Percentiles rank a stretch among this genome's conserved stretches.
phyloP scores from a whole-genome alignment of 2,888 invertebrate genomes.

The Atrina japonica region DNA sequence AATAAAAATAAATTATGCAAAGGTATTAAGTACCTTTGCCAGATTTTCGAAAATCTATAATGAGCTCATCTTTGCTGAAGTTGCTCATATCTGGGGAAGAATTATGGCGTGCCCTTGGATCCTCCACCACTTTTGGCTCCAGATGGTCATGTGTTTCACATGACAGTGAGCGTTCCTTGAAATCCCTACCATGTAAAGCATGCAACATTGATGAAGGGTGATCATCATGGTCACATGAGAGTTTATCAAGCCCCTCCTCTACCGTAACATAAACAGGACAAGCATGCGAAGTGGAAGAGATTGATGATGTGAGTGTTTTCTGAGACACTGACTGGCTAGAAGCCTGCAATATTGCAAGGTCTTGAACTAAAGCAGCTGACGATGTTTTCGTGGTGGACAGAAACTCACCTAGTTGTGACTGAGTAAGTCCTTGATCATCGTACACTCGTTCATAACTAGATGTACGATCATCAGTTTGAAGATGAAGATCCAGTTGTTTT shows the following conservation, averaged over 20 bases:
- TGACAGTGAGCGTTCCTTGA: slow-evolving; percentile 55
- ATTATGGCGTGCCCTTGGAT: slow-evolving; percentile 45
- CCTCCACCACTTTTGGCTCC: slow-evolving; percentile 33
- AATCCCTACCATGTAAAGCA: slow-evolving; percentile 13
- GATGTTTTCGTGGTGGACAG: slow-evolving; percentile 21
- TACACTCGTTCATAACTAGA: slow-evolving; percentile 76
- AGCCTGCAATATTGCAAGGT: not conserved
- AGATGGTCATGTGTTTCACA: slow-evolving; percentile 47
- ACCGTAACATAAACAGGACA: slow-evolving; percentile 72
- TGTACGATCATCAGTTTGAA: slow-evolving; percentile 59
- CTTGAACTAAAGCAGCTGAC: slow-evolving; percentile 43
- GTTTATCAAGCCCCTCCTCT: slow-evolving; percentile 71
- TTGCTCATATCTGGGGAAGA: slow-evolving; percentile 57
- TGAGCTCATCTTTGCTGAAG: slow-evolving; percentile 4
- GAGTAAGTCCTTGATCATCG: slow-evolving; percentile 47
- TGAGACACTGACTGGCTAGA: slow-evolving; percentile 8
- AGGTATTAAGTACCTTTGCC: slow-evolving; percentile 48
- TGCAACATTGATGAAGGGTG: no score
- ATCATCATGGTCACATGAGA: slow-evolving; percentile 48
- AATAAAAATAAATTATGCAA: slow-evolving; percentile 20
- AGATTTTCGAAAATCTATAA: not conserved
- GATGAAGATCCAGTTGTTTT: slow-evolving; percentile 68
- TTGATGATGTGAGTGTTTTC: slow-evolving; percentile 2
- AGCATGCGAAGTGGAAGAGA: slow-evolving; percentile 36
- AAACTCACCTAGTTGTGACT: slow-evolving; percentile 21